These are phyloP conservation scores for Mungos mungo DNA, from an alignment of 2,113 vertebrate species.

Conservation along the genomic window DNA sequence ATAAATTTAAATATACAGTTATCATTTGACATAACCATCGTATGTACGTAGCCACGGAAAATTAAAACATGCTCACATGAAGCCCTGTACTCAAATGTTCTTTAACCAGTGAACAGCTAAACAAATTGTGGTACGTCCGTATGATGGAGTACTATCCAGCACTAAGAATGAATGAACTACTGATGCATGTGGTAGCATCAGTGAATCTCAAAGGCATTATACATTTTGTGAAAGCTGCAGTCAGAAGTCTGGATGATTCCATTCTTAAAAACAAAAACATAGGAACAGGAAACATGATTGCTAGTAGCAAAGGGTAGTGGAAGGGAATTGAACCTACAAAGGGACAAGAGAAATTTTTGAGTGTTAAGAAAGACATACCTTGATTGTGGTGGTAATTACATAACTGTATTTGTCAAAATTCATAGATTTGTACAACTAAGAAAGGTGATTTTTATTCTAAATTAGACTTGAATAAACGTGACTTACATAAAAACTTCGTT, in stretches of 20 bases:
- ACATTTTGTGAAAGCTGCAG: background rate
- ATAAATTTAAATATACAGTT: background rate
- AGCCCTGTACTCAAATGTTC: background rate
- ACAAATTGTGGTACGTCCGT: background rate
- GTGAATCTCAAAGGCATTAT: background rate
- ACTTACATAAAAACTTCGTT: background rate
- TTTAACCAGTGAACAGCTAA: background rate
- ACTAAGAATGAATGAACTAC: background rate
- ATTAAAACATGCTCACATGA: background rate
- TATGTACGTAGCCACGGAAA: background rate
- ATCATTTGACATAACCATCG: background rate
- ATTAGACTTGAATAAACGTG: background rate
- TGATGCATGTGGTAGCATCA: background rate
- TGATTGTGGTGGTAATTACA: background rate
- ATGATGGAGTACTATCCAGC: background rate
- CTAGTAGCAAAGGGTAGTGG: background rate
- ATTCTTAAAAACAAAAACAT: conserved; percentile 11
- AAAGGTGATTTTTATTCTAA: background rate
- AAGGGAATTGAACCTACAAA: background rate
- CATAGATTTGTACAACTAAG: background rate
- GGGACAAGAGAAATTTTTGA: background rate
- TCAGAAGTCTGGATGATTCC: background rate
- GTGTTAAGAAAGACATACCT: background rate
- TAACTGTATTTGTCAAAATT: background rate
- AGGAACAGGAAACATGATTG: background rate